A percentile compares a stretch with the other conserved stretches of the same genome.
Evolutionary conservation across 2,113 vertebrate species (phyloP).

Genomic region (Morone chrysops): DNA sequence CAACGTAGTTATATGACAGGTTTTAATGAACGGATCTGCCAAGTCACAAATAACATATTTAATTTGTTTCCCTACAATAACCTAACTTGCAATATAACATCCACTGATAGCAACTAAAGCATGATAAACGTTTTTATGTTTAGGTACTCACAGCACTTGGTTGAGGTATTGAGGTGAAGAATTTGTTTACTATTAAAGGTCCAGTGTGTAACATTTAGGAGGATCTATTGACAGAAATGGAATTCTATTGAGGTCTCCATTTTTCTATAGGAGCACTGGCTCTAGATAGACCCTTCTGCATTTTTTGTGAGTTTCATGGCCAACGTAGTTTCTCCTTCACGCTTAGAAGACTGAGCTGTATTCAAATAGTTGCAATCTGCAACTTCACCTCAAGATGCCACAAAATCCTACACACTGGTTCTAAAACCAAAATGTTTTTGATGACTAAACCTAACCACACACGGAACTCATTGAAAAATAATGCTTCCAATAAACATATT

Average conservation of each 20-base stretch:
- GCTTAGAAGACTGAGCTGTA: no score
- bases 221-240: no score
- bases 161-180: not conserved
- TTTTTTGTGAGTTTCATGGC: no score
- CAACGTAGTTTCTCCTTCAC: no score
- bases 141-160: not conserved
- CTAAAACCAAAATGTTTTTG: not conserved
- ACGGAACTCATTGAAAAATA: not conserved
- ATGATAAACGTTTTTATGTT: not conserved
- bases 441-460: not conserved
- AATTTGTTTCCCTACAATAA: not conserved
- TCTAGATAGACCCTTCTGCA: no score
- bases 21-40: not conserved
- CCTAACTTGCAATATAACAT: not conserved
- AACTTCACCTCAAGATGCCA: no score
- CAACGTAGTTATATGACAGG: not conserved
- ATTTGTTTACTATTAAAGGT: no score
- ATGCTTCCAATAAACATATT: not conserved
- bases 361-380: no score
- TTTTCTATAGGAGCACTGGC: no score
- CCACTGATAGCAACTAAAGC: not conserved
- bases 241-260: no score
- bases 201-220: no score
- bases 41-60: not conserved
- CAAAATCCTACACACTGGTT: no score